A percentile compares a stretch with the other conserved stretches of the same genome.
Evolutionary conservation across 1,140 invertebrate species (phyloP).

Genomic region (Matsumurasca onukii): DNA sequence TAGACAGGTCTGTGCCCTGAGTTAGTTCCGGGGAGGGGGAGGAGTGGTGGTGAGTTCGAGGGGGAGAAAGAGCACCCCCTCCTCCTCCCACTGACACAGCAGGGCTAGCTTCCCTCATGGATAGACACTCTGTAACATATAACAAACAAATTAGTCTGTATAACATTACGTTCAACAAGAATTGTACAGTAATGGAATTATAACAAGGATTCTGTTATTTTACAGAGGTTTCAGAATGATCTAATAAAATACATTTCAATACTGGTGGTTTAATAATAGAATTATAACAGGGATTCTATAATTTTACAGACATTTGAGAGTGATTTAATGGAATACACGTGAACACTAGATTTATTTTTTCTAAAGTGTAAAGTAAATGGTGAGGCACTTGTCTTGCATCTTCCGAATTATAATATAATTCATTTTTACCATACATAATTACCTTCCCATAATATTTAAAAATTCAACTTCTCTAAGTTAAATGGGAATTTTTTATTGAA

Average conservation of each 20-base stretch:
- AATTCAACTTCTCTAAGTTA: no score
- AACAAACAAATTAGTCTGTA: no score
- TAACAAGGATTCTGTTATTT: background rate
- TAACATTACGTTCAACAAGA: slow-evolving; percentile 7
- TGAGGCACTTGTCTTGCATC: no score
- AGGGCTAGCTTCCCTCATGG: slow-evolving; percentile 22
- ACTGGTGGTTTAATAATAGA: background rate
- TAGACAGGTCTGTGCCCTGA: slow-evolving; percentile 13
- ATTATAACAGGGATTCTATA: background rate
- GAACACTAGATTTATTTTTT: no score
- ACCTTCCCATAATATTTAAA: no score
- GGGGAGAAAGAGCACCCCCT: background rate
- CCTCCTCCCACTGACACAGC: background rate
- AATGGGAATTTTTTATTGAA: no score
- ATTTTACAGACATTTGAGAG: background rate
- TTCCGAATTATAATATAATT: no score
- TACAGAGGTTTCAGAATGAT: background rate
- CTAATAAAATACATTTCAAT: background rate
- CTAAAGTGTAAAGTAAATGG: no score
- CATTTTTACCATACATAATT: no score
- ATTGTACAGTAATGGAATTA: background rate
- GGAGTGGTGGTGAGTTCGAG: slow-evolving; percentile 18
- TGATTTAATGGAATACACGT: no score
- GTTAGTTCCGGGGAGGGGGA: slow-evolving; percentile 11
- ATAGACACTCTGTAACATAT: slow-evolving; percentile 30